Percentiles rank a stretch among this genome's conserved stretches.
Conservation (phyloP, 2,888 invertebrate species). For the Epicampocera succincta region DNA sequence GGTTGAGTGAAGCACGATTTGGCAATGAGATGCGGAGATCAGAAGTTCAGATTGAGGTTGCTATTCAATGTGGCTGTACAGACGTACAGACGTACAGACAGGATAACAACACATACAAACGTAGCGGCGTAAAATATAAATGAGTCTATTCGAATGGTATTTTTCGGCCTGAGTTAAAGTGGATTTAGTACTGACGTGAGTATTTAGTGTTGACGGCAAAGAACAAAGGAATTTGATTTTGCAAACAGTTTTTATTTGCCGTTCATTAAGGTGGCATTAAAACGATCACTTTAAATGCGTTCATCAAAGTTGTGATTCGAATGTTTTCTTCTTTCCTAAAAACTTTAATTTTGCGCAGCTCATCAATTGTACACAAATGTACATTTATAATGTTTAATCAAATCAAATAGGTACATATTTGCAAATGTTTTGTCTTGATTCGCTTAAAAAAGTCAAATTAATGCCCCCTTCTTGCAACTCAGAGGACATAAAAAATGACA, state of each 20-base stretch:
- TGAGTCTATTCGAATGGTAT: constrained; percentile 10
- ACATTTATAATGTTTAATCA: no score
- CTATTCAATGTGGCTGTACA: constrained; percentile 62
- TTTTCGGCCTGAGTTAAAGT: constrained; percentile 74
- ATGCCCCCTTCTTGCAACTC: no score
- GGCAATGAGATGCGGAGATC: constrained; percentile 70
- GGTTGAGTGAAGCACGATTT: constrained; percentile 69
- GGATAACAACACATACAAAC: constrained; percentile 13
- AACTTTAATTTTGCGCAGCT: no score
- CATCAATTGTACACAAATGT: no score
- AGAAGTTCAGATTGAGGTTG: constrained; percentile 70
- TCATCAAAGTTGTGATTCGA: no score
- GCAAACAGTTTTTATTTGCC: constrained; percentile 40
- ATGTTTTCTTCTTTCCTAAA: no score
- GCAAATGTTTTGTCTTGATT: no score
- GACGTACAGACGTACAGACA: constrained; percentile 38
- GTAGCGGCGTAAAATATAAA: background rate
- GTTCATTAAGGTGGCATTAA: background rate
- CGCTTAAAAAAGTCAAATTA: no score
- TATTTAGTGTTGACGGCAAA: constrained; percentile 81
- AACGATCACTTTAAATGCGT: no score
- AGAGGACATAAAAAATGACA: no score
- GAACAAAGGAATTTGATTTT: constrained; percentile 76
- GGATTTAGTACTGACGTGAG: constrained; percentile 81
- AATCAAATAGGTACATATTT: no score